Base-by-base conservation (phyloP, 2,888 invertebrate species). In the Atethmia centrago region DNA sequence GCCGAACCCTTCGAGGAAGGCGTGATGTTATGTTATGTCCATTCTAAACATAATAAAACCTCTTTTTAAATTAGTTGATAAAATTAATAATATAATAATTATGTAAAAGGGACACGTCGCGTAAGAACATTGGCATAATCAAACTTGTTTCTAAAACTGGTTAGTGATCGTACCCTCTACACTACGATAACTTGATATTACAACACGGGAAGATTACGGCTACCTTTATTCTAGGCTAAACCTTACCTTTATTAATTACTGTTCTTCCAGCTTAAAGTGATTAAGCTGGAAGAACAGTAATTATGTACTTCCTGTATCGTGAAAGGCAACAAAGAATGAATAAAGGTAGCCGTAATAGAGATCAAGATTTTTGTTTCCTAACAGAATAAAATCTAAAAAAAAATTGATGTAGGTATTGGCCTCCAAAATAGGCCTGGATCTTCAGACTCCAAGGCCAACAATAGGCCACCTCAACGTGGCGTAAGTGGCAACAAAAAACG, bases 131-230 rank as follows among this genome's bases (percentile, higher is more conserved):
- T 14, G n/a, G 2, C 25, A 58, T 51, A 25, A n/a, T 53, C 2
- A 40, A 77, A 78, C 74, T n/a, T 59, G 79, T 78, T 78, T 59
- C 3, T 0, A 40, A 45, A 74, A 74, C 74, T 1, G 40, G 74
- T 69, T 69, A 14, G 4, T 5, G 65, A 5, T 40, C 31, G 19
- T 12, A 19, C 7, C 4, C 19, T 25, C 21, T 25, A 7, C 2
- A 10, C 10, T 9, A 12, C 5, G 16, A 25, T 25, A 28, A 28
- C 9, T 40, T 45, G 21, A 45, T 62, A 45, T 55, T 45, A 36
- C 25, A 76, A 55, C 19, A 73, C 21, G 55, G 36, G 76, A 63
- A n/a, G 7, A 47, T 55, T 53, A 9, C 25, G 31, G 8, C n/a
- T 72, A 47, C n/a, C 2, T 71, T 9, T 31, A 58, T n/a, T n/a